phyloP scores from a whole-genome alignment of 2,797 vertebrate genomes.

The Diplodus puntazzo region DNA sequence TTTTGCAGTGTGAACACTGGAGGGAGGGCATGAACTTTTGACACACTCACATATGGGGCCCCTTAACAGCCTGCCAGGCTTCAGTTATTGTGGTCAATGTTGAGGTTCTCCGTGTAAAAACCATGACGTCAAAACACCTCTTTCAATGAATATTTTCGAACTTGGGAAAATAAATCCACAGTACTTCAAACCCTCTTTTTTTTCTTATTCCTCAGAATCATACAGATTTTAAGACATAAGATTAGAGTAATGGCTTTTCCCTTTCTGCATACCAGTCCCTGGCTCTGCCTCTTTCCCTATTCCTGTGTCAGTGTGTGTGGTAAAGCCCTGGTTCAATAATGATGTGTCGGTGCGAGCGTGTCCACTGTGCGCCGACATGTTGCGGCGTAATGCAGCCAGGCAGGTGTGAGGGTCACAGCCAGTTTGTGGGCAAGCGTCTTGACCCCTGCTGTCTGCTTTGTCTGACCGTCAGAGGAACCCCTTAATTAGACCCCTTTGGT shows the following conservation, averaged over 20 bases:
- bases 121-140: slow-evolving; percentile 18
- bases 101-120: slow-evolving; percentile 35
- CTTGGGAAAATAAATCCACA: neutral
- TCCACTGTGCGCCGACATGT: slow-evolving; percentile 51
- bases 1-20: slow-evolving; percentile 89
- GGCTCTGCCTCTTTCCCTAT: neutral
- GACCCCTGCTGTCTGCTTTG: slow-evolving; percentile 81
- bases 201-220: neutral
- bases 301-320: slow-evolving; percentile 52
- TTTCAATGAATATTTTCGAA: neutral
- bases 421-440: slow-evolving; percentile 78
- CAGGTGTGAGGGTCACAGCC: slow-evolving; percentile 83
- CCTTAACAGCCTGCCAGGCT: slow-evolving; percentile 47
- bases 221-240: neutral
- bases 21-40: slow-evolving; percentile 88
- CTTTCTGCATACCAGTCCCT: slow-evolving; percentile 5
- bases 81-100: slow-evolving; percentile 64
- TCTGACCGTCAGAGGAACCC: slow-evolving; percentile 76
- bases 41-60: slow-evolving; percentile 79
- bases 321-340: slow-evolving; percentile 21
- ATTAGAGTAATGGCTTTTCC: neutral
- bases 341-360: slow-evolving; percentile 53
- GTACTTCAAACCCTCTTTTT: neutral
- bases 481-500: slow-evolving; percentile 81
- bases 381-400: slow-evolving; percentile 76